Evolutionary conservation across 2,113 vertebrate species (phyloP).

Genomic region (Salminus brasiliensis): DNA sequence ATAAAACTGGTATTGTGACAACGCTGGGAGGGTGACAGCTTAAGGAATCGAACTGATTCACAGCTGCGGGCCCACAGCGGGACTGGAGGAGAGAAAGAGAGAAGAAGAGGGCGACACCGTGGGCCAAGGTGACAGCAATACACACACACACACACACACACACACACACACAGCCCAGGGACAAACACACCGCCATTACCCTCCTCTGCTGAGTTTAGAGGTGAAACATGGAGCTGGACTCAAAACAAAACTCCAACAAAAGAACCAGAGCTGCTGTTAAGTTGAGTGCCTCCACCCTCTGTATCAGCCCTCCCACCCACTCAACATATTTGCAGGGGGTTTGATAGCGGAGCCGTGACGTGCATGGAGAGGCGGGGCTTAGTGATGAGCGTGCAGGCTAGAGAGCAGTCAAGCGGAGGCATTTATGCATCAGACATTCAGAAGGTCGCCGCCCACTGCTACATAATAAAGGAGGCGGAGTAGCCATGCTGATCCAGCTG

Average conservation of each 20-base stretch:
- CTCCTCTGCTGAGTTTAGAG: not conserved
- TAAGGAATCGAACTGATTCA: conserved; percentile 57
- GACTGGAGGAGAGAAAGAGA: conserved; percentile 19
- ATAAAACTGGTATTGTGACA: conserved; percentile 60
- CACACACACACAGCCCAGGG: not conserved
- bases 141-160: not conserved
- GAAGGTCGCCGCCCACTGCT: no score
- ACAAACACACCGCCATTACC: not conserved
- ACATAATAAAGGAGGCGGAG: no score
- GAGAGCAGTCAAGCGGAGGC: no score
- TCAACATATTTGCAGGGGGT: no score
- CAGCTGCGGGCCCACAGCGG: conserved; percentile 31
- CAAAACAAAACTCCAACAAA: no score
- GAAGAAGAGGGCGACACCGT: conserved; percentile 17
- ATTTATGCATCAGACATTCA: no score
- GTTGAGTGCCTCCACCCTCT: no score
- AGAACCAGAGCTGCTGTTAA: conserved; percentile 1
- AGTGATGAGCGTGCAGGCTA: no score
- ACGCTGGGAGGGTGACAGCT: conserved; percentile 55
- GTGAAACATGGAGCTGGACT: not conserved
- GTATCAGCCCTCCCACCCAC: no score
- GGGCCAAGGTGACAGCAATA: conserved; percentile 18
- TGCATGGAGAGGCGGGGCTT: no score
- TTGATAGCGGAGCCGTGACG: no score
- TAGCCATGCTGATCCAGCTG: no score